Evolutionary conservation across 2,888 invertebrate genomes (phyloP).

Genomic region (Drosophila paramelanica): DNA sequence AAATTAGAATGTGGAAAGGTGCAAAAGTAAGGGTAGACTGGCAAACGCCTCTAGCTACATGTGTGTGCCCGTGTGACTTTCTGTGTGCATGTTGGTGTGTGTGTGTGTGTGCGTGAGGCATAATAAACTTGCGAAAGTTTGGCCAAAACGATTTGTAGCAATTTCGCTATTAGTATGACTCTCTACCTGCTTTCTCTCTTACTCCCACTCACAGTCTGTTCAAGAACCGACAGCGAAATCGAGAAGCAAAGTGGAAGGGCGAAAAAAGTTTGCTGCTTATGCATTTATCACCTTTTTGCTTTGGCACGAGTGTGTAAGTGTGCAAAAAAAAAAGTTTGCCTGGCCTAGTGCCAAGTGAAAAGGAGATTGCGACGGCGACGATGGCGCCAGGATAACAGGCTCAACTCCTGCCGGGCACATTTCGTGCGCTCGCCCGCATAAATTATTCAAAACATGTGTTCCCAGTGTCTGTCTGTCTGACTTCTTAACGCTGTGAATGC

Average conservation of each 20-base stretch:
- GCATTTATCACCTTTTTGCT: constrained; percentile 80
- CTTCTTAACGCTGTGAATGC: constrained; percentile 51
- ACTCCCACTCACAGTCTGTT: constrained; percentile 4
- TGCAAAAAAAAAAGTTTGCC: constrained; percentile 67
- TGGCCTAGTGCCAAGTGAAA: constrained; percentile 69
- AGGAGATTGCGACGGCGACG: constrained; percentile 10
- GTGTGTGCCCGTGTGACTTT: not conserved
- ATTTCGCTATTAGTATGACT: constrained; percentile 77
- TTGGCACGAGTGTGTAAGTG: constrained; percentile 22
- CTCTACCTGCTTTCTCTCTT: constrained; percentile 7
- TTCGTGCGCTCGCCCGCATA: constrained; percentile 77
- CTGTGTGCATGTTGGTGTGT: constrained; percentile 28
- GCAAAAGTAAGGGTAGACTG: constrained; percentile 52
- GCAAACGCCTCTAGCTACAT: constrained; percentile 10
- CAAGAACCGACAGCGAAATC: constrained; percentile 38
- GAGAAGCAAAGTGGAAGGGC: constrained; percentile 56
- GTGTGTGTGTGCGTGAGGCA: constrained; percentile 33
- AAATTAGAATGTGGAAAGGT: constrained; percentile 74
- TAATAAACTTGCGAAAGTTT: constrained; percentile 77
- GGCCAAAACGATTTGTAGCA: constrained; percentile 82
- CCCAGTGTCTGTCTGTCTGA: constrained; percentile 54
- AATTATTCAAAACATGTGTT: constrained; percentile 85
- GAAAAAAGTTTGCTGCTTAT: constrained; percentile 76
- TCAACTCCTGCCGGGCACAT: constrained; percentile 77
- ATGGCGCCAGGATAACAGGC: constrained; percentile 53